Base-by-base conservation (phyloP, 2,888 invertebrate genomes). In the Baccha elongata region DNA sequence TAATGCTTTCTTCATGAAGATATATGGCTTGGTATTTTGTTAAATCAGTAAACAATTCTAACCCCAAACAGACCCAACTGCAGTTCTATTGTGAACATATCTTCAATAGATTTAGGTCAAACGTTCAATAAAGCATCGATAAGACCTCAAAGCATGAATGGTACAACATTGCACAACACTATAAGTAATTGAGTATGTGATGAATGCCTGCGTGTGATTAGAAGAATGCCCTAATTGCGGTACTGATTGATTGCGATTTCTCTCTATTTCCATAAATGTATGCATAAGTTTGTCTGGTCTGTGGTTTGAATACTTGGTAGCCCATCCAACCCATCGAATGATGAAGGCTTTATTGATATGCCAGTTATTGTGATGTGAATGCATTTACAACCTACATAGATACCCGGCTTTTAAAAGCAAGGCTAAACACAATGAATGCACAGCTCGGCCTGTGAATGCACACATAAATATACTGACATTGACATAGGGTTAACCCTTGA, bases 401-500 rank as follows among this genome's bases (percentile, higher is more conserved):
- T 60, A 78, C 42, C 8, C 44, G 40, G 46, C 52, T 81, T 69
- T n/a, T 46, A 60, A 50, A 42, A 40, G 35, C 67, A 64, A 68
- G 52, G 46, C 67, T 76, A 53, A 62, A 67, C 67, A 42, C 72
- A 76, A 44, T 68, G 62, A 83, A 83, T 76, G 53, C 76, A 23
- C 23, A 37, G 60, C 55, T 35, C 32, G 17, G 1, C 2, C 17
- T 53, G 29, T 69, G 71, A 71, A 55, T 52, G 50, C 64, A 71
- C 44, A 55, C 55, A 65, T 71, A 81, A 81, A 69, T 58, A 64
- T 48, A 72, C 78, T 83, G 78, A 76, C 83, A 78, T 72, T 83
- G 83, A 83, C 76, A 83, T 29, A 78, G 83, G 23, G 78, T 83
- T 83, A 83, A 83, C 83, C 83, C 53, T 83, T 83, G 83, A 83